phyloP scores from a whole-genome alignment of 2,113 vertebrate species.

The Rallus limicola region DNA sequence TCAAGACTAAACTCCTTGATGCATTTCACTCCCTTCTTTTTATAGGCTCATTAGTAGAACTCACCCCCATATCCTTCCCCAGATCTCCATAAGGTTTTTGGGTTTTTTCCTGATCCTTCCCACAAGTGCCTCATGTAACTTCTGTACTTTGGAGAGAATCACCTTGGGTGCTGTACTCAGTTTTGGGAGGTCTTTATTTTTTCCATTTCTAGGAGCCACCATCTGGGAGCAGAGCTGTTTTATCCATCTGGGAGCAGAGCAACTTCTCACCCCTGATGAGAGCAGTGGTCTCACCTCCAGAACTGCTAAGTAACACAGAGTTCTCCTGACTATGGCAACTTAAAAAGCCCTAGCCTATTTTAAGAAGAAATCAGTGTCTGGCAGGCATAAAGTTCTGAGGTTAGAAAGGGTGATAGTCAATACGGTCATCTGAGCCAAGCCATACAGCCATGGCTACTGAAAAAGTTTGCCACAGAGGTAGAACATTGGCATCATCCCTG shows the following conservation, averaged over 20 bases:
- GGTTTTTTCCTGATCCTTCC: background rate
- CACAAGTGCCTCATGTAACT: background rate
- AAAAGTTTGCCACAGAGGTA: background rate
- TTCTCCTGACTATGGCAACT: background rate
- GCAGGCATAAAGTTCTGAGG: background rate
- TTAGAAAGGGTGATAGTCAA: background rate
- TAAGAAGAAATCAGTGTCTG: background rate
- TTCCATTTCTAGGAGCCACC: background rate
- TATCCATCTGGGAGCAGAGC: background rate
- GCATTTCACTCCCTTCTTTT: background rate
- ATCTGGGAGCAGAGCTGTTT: background rate
- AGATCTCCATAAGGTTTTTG: background rate
- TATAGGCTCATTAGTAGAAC: background rate
- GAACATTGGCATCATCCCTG: background rate
- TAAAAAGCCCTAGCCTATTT: background rate
- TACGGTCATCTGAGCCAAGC: background rate
- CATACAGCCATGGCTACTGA: background rate
- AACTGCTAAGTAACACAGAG: background rate
- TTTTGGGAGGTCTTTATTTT: background rate
- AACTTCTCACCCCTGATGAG: background rate
- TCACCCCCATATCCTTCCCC: background rate
- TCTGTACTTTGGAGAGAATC: background rate
- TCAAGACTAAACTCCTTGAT: background rate
- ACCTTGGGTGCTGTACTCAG: background rate
- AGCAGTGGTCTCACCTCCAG: background rate